Evolutionary conservation across 2,888 invertebrate genomes (phyloP).

Genomic region (Pantelozetes paolii): DNA sequence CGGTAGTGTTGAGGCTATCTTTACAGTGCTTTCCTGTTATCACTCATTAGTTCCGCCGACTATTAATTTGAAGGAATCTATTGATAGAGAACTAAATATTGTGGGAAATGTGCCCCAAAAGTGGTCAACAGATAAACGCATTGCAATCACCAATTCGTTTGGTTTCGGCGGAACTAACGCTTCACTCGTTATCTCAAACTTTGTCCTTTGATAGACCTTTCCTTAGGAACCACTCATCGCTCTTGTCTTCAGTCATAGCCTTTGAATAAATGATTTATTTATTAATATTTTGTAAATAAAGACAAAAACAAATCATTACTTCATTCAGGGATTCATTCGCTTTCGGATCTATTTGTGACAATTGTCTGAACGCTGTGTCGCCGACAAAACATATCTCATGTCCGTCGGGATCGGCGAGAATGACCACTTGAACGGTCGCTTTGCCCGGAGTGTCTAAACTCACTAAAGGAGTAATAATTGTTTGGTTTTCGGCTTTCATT

Average conservation of each 20-base stretch:
- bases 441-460: slow-evolving; percentile 96
- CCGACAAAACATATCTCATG: slow-evolving; percentile 99
- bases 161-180: slow-evolving; percentile 99
- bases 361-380: slow-evolving; percentile 82
- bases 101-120: slow-evolving; percentile 59
- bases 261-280: slow-evolving; percentile 38
- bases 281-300: slow-evolving; percentile 5
- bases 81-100: slow-evolving; percentile 66
- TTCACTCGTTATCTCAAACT: slow-evolving; percentile 63
- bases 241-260: slow-evolving; percentile 67
- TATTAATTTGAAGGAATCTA: slow-evolving; percentile 70
- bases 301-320: slow-evolving; percentile 11
- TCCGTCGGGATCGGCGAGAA: slow-evolving; percentile 90
- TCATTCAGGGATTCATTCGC: slow-evolving; percentile 73
- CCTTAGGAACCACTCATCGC: slow-evolving; percentile 54
- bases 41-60: slow-evolving; percentile 77
- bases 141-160: slow-evolving; percentile 94
- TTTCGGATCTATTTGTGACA: slow-evolving; percentile 78
- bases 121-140: slow-evolving; percentile 58
- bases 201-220: slow-evolving; percentile 48
- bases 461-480: slow-evolving; percentile 80
- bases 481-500: slow-evolving; percentile 66
- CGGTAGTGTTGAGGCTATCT: slow-evolving; percentile 86
- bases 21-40: slow-evolving; percentile 73
- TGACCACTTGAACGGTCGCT: slow-evolving; percentile 91